Conservation (phyloP, 2,797 vertebrate genomes). For the Meriones psammophilus region DNA sequence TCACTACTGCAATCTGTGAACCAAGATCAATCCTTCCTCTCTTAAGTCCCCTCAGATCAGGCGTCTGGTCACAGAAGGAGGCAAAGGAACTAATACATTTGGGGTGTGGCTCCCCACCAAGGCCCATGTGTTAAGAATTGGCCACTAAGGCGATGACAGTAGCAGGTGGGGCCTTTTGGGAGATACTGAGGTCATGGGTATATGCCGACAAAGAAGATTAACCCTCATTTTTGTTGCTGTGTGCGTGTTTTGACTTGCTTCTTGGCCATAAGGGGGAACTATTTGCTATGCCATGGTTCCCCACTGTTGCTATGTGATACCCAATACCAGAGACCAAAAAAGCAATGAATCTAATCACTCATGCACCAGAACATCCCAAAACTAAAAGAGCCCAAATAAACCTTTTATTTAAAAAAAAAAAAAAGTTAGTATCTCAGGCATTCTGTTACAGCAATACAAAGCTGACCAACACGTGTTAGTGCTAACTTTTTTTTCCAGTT, state of each 20-base stretch:
- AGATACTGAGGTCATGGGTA: not conserved
- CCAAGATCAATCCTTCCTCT: not conserved
- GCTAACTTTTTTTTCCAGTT: not conserved
- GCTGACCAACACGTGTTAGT: not conserved
- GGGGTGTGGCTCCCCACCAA: not conserved
- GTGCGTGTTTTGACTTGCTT: not conserved
- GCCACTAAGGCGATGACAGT: not conserved
- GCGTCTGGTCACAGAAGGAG: not conserved
- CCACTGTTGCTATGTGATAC: not conserved
- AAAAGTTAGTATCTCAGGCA: not conserved
- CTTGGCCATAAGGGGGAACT: not conserved
- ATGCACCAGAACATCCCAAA: not conserved
- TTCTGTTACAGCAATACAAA: not conserved
- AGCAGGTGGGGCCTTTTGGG: not conserved
- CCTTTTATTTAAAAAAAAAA: not conserved
- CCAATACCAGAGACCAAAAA: not conserved
- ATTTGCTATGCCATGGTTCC: not conserved
- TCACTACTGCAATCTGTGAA: not conserved
- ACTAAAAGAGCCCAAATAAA: not conserved
- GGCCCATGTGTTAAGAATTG: not conserved
- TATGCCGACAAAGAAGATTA: not conserved
- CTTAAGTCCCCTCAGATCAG: not conserved
- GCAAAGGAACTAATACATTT: not conserved
- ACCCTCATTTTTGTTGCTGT: not conserved
- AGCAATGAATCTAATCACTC: not conserved